Evolutionary conservation across 92 coral and sea anemone species (phyloP).

Genomic region (Isaurus tuberculatus): DNA sequence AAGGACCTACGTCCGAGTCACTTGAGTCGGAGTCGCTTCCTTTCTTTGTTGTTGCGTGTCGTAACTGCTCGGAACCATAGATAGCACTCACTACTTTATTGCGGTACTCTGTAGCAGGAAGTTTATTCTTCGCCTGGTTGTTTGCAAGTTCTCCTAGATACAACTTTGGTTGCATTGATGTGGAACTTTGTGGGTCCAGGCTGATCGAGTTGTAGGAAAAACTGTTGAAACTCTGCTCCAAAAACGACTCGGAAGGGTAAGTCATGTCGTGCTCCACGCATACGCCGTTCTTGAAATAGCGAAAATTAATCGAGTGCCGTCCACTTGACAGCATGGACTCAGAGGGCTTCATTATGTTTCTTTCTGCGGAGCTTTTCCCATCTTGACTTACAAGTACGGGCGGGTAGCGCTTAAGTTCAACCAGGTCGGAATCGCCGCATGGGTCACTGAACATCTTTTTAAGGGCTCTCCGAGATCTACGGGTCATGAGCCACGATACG

Average conservation of each 20-base stretch:
- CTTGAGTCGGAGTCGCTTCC: neutral
- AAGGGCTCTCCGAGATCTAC: constrained; percentile 14
- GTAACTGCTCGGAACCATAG: neutral
- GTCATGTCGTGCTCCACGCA: constrained; percentile 7
- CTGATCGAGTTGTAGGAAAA: neutral
- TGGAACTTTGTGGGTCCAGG: neutral
- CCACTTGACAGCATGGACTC: constrained; percentile 34
- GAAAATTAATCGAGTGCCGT: neutral
- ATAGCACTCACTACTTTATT: neutral
- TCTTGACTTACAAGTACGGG: neutral
- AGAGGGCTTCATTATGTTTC: constrained; percentile 18
- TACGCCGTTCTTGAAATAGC: neutral
- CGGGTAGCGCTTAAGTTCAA: constrained; percentile 4
- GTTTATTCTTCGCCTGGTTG: neutral
- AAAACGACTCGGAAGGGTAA: neutral
- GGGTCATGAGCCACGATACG: neutral
- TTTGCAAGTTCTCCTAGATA: neutral
- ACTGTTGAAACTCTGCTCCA: constrained; percentile 35
- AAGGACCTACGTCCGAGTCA: neutral
- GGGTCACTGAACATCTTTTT: constrained; percentile 14
- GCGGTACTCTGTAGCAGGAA: neutral
- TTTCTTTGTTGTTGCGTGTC: neutral
- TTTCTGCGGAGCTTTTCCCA: neutral
- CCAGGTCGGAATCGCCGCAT: constrained; percentile 4
- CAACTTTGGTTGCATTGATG: neutral